Percentiles rank a stretch among this genome's conserved stretches.
Evolutionary conservation across 2,888 invertebrate species (phyloP).

Genomic region (Lapara coniferarum): DNA sequence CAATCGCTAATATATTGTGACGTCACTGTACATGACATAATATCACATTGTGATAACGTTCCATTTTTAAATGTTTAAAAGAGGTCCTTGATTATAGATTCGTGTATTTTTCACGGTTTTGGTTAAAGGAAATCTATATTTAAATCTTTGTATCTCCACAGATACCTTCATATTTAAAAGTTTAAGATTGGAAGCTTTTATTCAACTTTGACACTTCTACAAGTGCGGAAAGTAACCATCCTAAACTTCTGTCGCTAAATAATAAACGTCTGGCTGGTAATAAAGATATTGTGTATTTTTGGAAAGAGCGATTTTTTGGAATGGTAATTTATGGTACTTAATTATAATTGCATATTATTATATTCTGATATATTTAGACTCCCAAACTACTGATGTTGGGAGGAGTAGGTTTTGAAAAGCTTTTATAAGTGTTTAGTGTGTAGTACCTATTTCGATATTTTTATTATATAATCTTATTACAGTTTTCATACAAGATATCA

Average conservation of each 20-base stretch:
- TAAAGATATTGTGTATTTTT: slow-evolving; percentile 7
- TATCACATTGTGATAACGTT: too few relatives aligned
- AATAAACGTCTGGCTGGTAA: not conserved
- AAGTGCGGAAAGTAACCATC: not conserved
- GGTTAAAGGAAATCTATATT: too few relatives aligned
- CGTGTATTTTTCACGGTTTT: too few relatives aligned
- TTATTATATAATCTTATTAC: not conserved
- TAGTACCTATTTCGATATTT: not conserved
- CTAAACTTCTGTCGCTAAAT: not conserved
- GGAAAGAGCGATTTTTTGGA: slow-evolving; percentile 7
- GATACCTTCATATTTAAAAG: too few relatives aligned
- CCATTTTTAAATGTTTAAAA: too few relatives aligned
- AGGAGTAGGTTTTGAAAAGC: not conserved
- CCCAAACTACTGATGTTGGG: not conserved
- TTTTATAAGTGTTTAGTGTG: not conserved
- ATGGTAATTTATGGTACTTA: not conserved
- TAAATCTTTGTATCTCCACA: too few relatives aligned
- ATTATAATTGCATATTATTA: not conserved
- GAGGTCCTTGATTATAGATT: too few relatives aligned
- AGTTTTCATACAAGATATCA: too few relatives aligned
- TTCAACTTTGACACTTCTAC: not conserved
- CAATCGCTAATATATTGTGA: too few relatives aligned
- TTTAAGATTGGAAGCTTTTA: not conserved
- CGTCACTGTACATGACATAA: too few relatives aligned
- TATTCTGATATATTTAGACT: slow-evolving; percentile 3